These are phyloP conservation scores for Cheiracanthium punctorium DNA, from an alignment of 2,888 invertebrate genomes.

Conservation along the genomic window DNA sequence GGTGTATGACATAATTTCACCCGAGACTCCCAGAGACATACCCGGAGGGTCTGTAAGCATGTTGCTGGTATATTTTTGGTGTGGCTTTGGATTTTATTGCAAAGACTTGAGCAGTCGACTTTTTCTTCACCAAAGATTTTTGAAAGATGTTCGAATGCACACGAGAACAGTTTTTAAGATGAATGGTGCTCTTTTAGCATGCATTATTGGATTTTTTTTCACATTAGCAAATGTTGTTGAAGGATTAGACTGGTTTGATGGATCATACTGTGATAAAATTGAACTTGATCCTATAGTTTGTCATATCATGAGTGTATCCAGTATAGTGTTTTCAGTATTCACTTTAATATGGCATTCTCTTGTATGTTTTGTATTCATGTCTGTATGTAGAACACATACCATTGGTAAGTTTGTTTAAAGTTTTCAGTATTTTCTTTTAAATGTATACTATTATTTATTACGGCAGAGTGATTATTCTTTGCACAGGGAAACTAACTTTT, in stretches of 20 bases:
- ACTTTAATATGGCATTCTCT: conserved; percentile 77
- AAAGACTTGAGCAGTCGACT: conserved; percentile 76
- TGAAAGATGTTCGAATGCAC: conserved; percentile 76
- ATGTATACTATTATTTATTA: too few species aligned
- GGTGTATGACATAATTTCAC: conserved; percentile 75
- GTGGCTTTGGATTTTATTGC: conserved; percentile 76
- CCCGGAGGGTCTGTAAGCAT: conserved; percentile 75
- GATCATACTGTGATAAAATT: conserved; percentile 73
- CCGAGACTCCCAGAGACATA: conserved; percentile 74
- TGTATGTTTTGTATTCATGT: conserved; percentile 76
- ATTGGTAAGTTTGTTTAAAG: conserved; percentile 74
- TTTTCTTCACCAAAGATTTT: conserved; percentile 75
- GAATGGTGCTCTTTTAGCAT: conserved; percentile 75
- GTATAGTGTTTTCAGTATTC: conserved; percentile 75
- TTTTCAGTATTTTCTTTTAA: too few species aligned
- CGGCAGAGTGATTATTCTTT: too few species aligned
- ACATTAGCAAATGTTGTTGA: conserved; percentile 72
- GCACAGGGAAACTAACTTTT: too few species aligned
- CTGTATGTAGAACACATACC: conserved; percentile 78
- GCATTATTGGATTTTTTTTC: conserved; percentile 73
- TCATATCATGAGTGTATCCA: conserved; percentile 74
- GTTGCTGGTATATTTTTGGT: conserved; percentile 75
- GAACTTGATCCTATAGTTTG: conserved; percentile 74
- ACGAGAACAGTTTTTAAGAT: conserved; percentile 77
- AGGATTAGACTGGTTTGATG: conserved; percentile 72